These are phyloP conservation scores for Thunnus thynnus DNA, from an alignment of 2,113 vertebrate genomes.

Conservation along the genomic window DNA sequence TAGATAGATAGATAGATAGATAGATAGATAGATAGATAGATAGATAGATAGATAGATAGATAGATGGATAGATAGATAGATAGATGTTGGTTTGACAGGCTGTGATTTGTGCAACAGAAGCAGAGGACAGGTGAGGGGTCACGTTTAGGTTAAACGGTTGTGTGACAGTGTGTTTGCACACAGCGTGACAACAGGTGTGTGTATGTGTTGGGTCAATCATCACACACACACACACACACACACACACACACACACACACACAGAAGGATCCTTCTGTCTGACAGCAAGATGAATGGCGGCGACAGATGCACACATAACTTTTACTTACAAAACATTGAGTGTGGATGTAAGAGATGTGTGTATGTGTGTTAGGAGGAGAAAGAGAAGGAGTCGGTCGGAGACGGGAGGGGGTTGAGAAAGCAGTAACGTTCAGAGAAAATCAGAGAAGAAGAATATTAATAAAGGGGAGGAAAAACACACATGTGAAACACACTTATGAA, in stretches of 20 bases:
- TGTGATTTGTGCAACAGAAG: constrained; percentile 42
- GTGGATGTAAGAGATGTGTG: constrained; percentile 14
- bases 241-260: constrained; percentile 17
- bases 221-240: constrained; percentile 3
- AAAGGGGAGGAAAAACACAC: no score
- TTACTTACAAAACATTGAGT: constrained; percentile 51
- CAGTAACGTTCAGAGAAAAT: no score
- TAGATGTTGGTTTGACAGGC: constrained; percentile 3
- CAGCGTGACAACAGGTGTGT: constrained; percentile 56
- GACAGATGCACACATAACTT: constrained; percentile 68
- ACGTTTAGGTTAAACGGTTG: constrained; percentile 22
- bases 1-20: no score
- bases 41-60: background rate
- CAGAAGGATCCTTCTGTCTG: constrained; percentile 48
- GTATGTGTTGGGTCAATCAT: constrained; percentile 28
- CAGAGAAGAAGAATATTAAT: no score
- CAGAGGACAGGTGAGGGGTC: constrained; percentile 58
- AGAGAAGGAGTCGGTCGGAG: background rate
- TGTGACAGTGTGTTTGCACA: constrained; percentile 36
- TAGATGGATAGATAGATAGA: background rate
- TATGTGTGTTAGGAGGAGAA: background rate
- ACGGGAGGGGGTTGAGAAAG: background rate
- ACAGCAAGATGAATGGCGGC: constrained; percentile 64
- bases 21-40: background rate
- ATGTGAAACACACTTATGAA: no score